Base-by-base conservation (phyloP, 2,888 invertebrate species). In the Rotaria magnacalcarata region DNA sequence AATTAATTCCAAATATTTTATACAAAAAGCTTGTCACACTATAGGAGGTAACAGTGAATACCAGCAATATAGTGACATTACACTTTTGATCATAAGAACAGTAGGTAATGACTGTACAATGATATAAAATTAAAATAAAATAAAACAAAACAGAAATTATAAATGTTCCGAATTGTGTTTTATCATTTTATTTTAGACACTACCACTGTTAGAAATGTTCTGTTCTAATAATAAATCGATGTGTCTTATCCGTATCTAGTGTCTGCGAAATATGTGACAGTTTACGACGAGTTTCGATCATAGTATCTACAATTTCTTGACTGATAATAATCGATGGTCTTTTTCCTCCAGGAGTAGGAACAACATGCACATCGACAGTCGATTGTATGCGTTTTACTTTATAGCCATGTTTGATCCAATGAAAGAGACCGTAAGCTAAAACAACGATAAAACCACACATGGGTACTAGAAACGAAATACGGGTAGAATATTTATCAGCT, bases 391-490 rank as follows among this genome's bases (percentile, higher is more conserved):
- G 67, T 67, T 19, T 67, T 16, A 67, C 34, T 14, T 67, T 67
- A 14, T 11, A 67, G 10, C 67, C 67, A 14, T 67, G 67, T 34
- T 27, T 34, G 19, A 34, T 34, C 67, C 67, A 67, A 34, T 67
- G 67, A 67, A 34, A 67, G 16, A 67, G 67, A 34, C 34, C 67
- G 34, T 67, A 67, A 19, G 67, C 67, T 67, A 67, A 67, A 67
- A 67, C 67, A 14, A 67, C 34, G 3, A 67, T 19, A 67, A 67
- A 67, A 67, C 67, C 67, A 67, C 34, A 34, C 19, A 34, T 67
- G 2, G 67, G 67, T 6, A 67, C 67, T 0, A 67, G 6, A 34
- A 67, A 67, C 5, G 67, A 67, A 34, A 67, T 67, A 19, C 67
- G 67, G 19, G 67, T 67, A 2, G 67, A 67, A 34, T 67, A 19